Conservation (phyloP, 2,113 vertebrate species). For the Leptosomus discolor region DNA sequence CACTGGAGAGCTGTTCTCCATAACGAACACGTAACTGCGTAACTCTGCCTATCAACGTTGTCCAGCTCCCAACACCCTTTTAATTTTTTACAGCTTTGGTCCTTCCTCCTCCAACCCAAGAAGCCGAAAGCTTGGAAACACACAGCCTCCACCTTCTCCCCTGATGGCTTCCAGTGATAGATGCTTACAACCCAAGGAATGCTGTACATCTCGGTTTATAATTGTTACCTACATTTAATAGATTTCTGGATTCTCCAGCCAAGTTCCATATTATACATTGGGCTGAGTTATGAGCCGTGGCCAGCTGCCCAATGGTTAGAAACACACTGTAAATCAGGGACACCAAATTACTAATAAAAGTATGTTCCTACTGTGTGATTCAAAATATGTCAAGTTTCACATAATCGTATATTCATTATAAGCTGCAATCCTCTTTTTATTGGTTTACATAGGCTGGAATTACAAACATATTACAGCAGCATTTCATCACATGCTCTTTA, state of each 20-base stretch:
- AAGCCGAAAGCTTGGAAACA: background rate
- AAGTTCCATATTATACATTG: background rate
- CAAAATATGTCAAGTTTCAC: constrained; percentile 68
- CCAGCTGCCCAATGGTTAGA: constrained; percentile 53
- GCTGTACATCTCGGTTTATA: background rate
- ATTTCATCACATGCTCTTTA: constrained; percentile 48
- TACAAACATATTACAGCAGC: constrained; percentile 53
- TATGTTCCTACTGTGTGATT: constrained; percentile 66
- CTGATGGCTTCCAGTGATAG: background rate
- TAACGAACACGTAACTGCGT: fast-evolving
- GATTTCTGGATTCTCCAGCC: constrained; percentile 45
- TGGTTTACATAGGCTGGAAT: constrained; percentile 70
- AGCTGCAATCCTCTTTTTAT: constrained; percentile 69
- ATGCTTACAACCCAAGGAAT: background rate
- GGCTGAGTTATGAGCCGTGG: constrained; percentile 64
- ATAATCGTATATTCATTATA: constrained; percentile 62
- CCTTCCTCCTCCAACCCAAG: background rate
- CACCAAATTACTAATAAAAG: constrained; percentile 71
- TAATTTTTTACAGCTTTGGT: background rate
- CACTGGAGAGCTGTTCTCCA: background rate
- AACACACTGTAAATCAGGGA: constrained; percentile 73
- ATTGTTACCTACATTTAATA: constrained; percentile 12
- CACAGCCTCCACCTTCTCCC: background rate
- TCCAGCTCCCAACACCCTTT: background rate
- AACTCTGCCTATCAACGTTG: background rate